Percentiles rank a stretch among this genome's conserved stretches.
These are phyloP conservation scores for Gryon sp. DNA, from an alignment of 1,140 invertebrate genomes.

Conservation along the genomic window DNA sequence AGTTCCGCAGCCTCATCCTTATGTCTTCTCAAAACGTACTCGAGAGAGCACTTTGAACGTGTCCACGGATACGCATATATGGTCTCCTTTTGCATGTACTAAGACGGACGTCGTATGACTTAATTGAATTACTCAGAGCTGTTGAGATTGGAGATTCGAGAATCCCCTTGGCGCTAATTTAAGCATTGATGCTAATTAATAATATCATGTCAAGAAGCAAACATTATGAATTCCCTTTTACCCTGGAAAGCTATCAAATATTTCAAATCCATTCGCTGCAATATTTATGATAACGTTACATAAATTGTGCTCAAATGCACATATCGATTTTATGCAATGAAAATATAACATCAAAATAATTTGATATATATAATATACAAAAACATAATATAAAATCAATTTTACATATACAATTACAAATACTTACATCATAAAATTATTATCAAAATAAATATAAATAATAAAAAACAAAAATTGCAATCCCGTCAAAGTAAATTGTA, in stretches of 20 bases:
- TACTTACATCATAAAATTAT: no score
- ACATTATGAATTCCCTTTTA: conserved; percentile 10
- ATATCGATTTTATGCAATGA: no score
- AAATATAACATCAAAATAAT: no score
- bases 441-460: no score
- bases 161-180: conserved; percentile 36
- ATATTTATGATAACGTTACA: background rate
- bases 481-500: no score
- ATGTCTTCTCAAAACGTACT: conserved; percentile 48
- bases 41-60: conserved; percentile 52
- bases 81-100: conserved; percentile 40
- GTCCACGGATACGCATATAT: conserved; percentile 45
- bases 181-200: conserved; percentile 57
- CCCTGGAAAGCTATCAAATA: background rate
- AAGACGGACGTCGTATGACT: conserved; percentile 53
- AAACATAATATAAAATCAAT: no score
- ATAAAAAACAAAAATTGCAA: no score
- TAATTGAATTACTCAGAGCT: conserved; percentile 53
- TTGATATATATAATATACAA: no score
- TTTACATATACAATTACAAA: no score
- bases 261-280: background rate
- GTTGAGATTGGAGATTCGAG: conserved; percentile 51
- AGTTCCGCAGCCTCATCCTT: conserved; percentile 22
- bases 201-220: conserved; percentile 30
- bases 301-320: no score